Base-by-base conservation (phyloP, 1,140 invertebrate species). In the Anoplophora glabripennis region DNA sequence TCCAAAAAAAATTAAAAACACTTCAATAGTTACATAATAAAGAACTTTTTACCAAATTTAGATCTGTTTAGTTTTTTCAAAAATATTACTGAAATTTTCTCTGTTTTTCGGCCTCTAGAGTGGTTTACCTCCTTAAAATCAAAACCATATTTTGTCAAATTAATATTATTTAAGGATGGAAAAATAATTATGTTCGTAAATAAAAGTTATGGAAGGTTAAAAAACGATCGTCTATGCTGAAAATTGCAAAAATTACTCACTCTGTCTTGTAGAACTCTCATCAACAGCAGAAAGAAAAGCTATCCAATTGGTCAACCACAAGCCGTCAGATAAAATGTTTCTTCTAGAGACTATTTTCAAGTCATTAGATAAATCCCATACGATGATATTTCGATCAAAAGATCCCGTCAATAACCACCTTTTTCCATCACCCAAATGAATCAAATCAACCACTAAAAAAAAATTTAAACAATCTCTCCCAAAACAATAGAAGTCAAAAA, bases 241-340 rank as follows among this genome's bases (percentile, higher is more conserved):
- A 4, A 35, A 53, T 41, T 12, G 10, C 36, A 3, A 28, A 1
- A 9, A 3, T 12, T 36, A 37, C 59, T 35, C 44, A 64, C 62
- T 10, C 21, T 42, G 57, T n/a, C 21, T 21, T 12, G 42, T 51
- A 15, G 54, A 61, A 37, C 55, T 53, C 58, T 71, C 67, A 42
- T 70, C 68, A 33, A 33, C 51, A n/a, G 48, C 42, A 11, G 35
- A 18, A 2, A 69, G 28, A 57, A 36, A 44, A 15, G 53, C 44
- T 28, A 68, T 41, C 71, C 71, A 73, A 53, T 70, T 48, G 7
- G 57, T 71, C 11, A 64, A 46, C 70, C 71, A 73, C 54, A 59
- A 33, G n/a, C 54, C 63, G 21, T 72, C 69, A 4, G 61, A 65
- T 8, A 71, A 18, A 7, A 65, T 62, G 47, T 48, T 60, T 34